Evolutionary conservation across 2,797 vertebrate genomes (phyloP).

Genomic region (Tauraco hartlaubi): DNA sequence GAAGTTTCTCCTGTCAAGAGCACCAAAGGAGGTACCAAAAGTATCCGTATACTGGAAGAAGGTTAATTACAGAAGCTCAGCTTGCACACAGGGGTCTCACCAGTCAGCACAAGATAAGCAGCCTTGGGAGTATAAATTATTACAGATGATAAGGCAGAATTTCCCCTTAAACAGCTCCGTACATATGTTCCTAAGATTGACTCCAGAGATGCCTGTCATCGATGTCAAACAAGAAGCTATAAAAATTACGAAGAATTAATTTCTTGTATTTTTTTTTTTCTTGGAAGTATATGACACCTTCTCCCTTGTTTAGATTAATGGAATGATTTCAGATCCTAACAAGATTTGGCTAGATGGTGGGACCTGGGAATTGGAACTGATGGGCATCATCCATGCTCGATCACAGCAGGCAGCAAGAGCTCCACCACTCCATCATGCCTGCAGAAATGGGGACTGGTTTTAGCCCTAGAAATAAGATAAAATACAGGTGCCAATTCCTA

Average conservation of each 20-base stretch:
- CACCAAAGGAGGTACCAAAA: background rate
- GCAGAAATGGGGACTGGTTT: background rate
- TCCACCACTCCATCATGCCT: rapidly evolving
- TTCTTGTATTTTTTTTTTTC: background rate
- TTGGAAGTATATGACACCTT: background rate
- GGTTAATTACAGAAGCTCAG: constrained; percentile 11
- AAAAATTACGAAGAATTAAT: background rate
- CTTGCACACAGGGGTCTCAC: background rate
- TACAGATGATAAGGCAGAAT: constrained; percentile 3
- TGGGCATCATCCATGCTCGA: background rate
- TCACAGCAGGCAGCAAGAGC: background rate
- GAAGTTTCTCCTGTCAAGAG: background rate
- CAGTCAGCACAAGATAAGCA: constrained; percentile 10
- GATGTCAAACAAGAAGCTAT: background rate
- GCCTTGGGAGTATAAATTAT: background rate
- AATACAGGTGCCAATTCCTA: background rate
- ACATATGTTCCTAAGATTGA: background rate
- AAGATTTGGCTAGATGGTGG: background rate
- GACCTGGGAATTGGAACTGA: background rate
- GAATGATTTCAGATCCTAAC: background rate
- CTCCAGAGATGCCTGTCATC: constrained; percentile 21
- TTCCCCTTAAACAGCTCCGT: background rate
- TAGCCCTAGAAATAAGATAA: background rate
- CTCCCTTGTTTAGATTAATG: background rate
- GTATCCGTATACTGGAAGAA: background rate